Evolutionary conservation across 2,113 vertebrate species (phyloP).

Genomic region (Steatornis caripensis): DNA sequence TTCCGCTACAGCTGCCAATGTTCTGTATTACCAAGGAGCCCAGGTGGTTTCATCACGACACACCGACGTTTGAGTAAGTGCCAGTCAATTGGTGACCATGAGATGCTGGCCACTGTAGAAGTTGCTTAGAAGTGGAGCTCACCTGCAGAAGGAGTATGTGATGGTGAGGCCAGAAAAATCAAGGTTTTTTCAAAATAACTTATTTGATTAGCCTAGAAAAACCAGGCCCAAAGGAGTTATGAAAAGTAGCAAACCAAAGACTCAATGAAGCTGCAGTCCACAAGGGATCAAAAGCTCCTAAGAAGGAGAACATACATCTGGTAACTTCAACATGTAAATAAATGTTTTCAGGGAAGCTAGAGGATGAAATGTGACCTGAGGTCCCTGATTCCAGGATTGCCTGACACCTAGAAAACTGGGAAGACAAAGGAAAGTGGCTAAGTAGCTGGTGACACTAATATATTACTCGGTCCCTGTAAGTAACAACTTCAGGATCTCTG

Average conservation of each 20-base stretch:
- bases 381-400: neutral
- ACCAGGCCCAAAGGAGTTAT: neutral
- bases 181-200: neutral
- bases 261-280: too few relatives aligned
- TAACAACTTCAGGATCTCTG: neutral
- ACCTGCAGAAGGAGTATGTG: neutral
- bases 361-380: rapidly evolving
- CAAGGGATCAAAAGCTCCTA: too few relatives aligned
- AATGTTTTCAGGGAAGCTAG: neutral
- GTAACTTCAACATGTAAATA: neutral
- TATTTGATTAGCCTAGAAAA: neutral
- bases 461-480: neutral
- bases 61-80: too few relatives aligned
- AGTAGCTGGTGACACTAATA: neutral
- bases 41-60: too few relatives aligned
- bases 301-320: neutral
- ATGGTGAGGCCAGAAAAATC: neutral
- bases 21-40: too few relatives aligned
- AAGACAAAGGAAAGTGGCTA: neutral
- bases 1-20: too few relatives aligned
- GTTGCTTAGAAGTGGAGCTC: neutral
- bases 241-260: neutral
- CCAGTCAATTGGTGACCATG: too few relatives aligned
- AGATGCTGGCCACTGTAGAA: too few relatives aligned
- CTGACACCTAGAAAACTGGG: neutral